phyloP scores from a whole-genome alignment of 2,888 invertebrate genomes.

The Notodonta dromedarius region DNA sequence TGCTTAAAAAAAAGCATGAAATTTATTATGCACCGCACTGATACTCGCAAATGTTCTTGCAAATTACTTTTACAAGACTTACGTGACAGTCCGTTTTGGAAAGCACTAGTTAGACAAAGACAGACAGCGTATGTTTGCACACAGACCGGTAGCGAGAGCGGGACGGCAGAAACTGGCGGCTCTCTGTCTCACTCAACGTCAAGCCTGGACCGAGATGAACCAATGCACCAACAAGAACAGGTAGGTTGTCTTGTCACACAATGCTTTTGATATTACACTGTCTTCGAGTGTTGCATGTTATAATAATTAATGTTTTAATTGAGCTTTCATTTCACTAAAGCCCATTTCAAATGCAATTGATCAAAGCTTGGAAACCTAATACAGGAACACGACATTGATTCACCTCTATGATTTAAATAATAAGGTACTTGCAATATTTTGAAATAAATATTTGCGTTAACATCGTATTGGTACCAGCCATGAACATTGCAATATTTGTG shows the following conservation, averaged over 20 bases:
- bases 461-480: too few relatives aligned
- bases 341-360: not conserved
- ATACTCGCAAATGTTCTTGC: constrained; percentile 10
- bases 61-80: constrained; percentile 2
- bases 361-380: too few relatives aligned
- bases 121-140: constrained; percentile 60
- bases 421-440: too few relatives aligned
- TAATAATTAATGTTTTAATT: constrained; percentile 1
- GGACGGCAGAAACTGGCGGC: constrained; percentile 85
- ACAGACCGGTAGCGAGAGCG: constrained; percentile 83
- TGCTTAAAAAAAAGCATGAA: not conserved
- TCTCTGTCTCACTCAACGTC: constrained; percentile 92
- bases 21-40: constrained; percentile 5
- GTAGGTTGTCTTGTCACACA: constrained; percentile 50
- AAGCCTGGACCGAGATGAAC: constrained; percentile 94
- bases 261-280: not conserved
- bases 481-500: too few relatives aligned
- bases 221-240: constrained; percentile 83
- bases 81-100: constrained; percentile 25
- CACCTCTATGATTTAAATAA: too few relatives aligned
- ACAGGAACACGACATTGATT: too few relatives aligned
- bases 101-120: constrained; percentile 56
- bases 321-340: not conserved
- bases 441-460: too few relatives aligned
- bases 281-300: constrained; percentile 1